These are phyloP conservation scores for Kradibia gibbosae DNA, from an alignment of 1,140 invertebrate species.

Conservation along the genomic window DNA sequence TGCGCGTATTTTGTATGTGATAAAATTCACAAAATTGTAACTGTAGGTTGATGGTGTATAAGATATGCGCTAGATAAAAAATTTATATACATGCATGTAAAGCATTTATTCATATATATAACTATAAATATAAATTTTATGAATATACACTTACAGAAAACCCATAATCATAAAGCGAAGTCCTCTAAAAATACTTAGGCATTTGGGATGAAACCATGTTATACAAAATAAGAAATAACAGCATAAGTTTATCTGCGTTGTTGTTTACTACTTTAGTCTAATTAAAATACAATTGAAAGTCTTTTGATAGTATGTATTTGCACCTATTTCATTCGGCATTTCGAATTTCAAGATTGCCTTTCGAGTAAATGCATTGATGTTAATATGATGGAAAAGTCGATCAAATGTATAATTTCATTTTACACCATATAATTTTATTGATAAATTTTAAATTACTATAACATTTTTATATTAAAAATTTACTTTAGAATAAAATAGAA, in stretches of 20 bases:
- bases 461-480: background rate
- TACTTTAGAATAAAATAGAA: too few relatives aligned
- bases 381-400: background rate
- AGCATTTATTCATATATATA: conserved; percentile 24
- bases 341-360: background rate
- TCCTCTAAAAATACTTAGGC: background rate
- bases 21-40: background rate
- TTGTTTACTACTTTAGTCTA: background rate
- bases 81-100: background rate
- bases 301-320: background rate
- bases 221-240: background rate
- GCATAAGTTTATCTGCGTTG: background rate
- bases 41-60: background rate
- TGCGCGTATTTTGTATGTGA: background rate
- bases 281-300: background rate
- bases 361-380: background rate
- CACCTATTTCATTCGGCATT: background rate
- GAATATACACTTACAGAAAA: background rate
- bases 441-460: background rate
- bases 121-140: background rate
- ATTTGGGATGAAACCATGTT: background rate
- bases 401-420: background rate
- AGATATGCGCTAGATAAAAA: background rate
- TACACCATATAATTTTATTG: background rate
- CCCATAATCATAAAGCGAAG: background rate